Evolutionary conservation across 2,888 invertebrate species (phyloP).

Genomic region (Zygaena filipendulae): DNA sequence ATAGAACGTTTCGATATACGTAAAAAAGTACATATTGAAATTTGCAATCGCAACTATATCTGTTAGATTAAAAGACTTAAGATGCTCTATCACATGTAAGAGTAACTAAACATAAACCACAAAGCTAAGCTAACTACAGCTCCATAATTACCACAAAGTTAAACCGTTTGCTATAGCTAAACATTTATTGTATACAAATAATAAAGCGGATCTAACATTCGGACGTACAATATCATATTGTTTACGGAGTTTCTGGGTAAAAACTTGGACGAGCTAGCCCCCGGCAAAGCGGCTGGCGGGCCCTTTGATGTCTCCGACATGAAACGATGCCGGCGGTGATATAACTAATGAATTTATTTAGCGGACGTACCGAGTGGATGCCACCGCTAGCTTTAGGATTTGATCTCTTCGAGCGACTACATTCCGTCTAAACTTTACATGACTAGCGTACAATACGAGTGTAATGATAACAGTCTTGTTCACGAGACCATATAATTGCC

Average conservation of each 20-base stretch:
- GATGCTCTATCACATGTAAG: too few species aligned
- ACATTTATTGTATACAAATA: slow-evolving; percentile 57
- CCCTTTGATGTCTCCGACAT: slow-evolving; percentile 67
- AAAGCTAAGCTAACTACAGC: too few species aligned
- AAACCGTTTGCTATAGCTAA: slow-evolving; percentile 49
- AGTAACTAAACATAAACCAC: too few species aligned
- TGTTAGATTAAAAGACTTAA: too few species aligned
- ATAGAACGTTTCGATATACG: too few species aligned
- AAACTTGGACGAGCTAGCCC: slow-evolving; percentile 59
- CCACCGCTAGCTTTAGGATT: too few species aligned
- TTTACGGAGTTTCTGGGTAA: slow-evolving; percentile 67
- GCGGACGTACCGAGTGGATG: slow-evolving; percentile 45
- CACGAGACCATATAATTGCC: too few species aligned
- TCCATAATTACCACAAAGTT: slow-evolving; percentile 45
- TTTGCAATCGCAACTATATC: too few species aligned
- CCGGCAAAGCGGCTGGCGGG: slow-evolving; percentile 44
- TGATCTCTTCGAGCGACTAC: too few species aligned
- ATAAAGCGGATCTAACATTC: slow-evolving; percentile 67
- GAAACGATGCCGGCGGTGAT: slow-evolving; percentile 68
- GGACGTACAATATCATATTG: slow-evolving; percentile 64
- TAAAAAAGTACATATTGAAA: too few species aligned
- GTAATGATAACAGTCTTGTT: background rate
- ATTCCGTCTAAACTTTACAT: too few species aligned
- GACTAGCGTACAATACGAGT: background rate
- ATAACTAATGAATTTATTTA: slow-evolving; percentile 72